phyloP scores from a whole-genome alignment of 1,140 invertebrate species.

The Drosophila nebulosa region DNA sequence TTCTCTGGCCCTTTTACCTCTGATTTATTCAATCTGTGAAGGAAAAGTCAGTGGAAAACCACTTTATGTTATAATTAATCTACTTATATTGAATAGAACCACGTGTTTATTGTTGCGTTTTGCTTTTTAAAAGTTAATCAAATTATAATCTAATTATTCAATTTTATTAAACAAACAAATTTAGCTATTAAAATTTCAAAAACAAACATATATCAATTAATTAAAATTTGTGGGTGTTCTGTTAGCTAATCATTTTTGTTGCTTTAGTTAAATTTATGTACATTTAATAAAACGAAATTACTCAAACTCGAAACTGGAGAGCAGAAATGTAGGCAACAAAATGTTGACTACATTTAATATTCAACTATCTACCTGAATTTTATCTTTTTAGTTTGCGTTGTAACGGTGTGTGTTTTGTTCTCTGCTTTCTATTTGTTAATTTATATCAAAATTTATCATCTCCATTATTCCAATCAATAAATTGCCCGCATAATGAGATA shows the following conservation, averaged over 20 bases:
- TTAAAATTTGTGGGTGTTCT: constrained; percentile 11
- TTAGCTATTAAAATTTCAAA: not conserved
- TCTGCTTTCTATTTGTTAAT: not conserved
- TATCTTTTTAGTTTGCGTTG: too few relatives aligned
- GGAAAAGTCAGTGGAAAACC: not conserved
- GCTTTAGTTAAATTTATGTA: too few relatives aligned
- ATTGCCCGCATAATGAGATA: constrained; percentile 13
- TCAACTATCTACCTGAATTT: too few relatives aligned
- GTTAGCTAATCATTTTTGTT: not conserved
- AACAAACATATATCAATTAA: constrained; percentile 26
- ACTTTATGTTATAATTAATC: constrained; percentile 52
- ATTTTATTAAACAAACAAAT: constrained; percentile 4
- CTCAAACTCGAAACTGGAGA: too few relatives aligned
- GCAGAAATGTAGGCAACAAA: too few relatives aligned
- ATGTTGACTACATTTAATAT: too few relatives aligned
- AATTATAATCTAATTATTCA: constrained; percentile 28
- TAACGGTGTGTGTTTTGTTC: not conserved
- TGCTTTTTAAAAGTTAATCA: not conserved
- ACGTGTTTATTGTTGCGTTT: constrained; percentile 1
- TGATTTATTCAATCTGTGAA: constrained; percentile 45
- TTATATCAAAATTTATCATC: not conserved
- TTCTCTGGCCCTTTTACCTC: constrained; percentile 23
- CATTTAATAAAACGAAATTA: too few relatives aligned
- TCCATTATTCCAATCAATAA: not conserved
- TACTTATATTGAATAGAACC: constrained; percentile 14